Conservation (phyloP, 2,797 vertebrate species). For the Tapirus indicus region DNA sequence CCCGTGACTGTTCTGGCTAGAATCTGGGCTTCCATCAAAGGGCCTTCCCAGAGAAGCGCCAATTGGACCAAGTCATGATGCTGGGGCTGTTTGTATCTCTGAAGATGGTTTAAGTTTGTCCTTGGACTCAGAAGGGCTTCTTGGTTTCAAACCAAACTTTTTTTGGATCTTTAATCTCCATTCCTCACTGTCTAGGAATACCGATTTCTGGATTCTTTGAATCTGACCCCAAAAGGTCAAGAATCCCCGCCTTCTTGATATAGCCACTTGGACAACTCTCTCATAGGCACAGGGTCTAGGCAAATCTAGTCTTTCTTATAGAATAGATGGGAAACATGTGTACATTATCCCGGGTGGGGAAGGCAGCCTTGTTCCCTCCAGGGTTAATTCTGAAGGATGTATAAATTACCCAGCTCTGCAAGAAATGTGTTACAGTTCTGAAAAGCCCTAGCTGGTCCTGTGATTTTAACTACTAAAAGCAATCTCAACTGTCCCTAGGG, state of each 20-base stretch:
- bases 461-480: slow-evolving; percentile 43
- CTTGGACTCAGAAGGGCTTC: slow-evolving; percentile 11
- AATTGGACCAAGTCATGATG: background rate
- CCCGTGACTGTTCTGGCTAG: background rate
- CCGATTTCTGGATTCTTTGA: background rate
- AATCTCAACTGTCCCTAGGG: background rate
- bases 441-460: background rate
- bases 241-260: slow-evolving; percentile 8
- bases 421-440: background rate
- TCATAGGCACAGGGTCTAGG: background rate
- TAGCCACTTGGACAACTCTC: background rate
- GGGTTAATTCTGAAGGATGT: background rate
- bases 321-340: background rate
- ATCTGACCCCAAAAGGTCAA: background rate
- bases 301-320: slow-evolving; percentile 14
- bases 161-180: background rate
- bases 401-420: background rate
- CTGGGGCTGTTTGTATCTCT: background rate
- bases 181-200: background rate
- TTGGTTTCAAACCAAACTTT: slow-evolving; percentile 45
- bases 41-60: slow-evolving; percentile 23
- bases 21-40: background rate
- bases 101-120: slow-evolving; percentile 67
- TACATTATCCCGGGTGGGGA: background rate
- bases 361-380: background rate